Base-by-base conservation (phyloP, 2,888 invertebrate species). In the Amphipoea oculea region DNA sequence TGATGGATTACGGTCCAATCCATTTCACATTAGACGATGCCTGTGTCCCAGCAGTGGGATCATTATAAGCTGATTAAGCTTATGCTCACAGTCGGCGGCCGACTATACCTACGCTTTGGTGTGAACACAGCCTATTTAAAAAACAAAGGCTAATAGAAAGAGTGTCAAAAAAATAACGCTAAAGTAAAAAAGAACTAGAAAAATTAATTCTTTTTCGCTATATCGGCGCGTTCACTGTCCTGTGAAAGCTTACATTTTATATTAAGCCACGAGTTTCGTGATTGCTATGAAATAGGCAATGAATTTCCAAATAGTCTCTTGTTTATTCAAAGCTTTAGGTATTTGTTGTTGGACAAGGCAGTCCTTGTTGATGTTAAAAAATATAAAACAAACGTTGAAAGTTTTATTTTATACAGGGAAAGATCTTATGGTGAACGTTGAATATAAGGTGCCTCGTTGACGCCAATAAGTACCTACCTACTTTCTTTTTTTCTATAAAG, bases 211-310 rank as follows among this genome's bases (percentile, higher is more conserved):
- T 23, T 42, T 79, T 82, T 76, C 36, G 63, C 42, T 78, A 29
- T 23, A 51, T 7, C 36, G 11, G 60, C 11, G n/a, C 36, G 42
- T 14, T 82, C 36, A 57, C 11, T 60, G 66, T 48, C 77, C 77
- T 48, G 51, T 62, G 67, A n/a, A 48, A 80, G 17, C 67, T 40
- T 78, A 68, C 23, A 57, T 68, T 62, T 77, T 80, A 60, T 23
- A 81, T 63, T 12, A n/a, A 63, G 48, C 45, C 29, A 29, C 48
- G 45, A 63, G 45, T 48, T 80, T 83, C 20, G 54, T 57, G 62
- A 81, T 78, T 80, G 68, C 68, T 36, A 40, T 83, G 83, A 68
- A 68, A 78, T 57, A 63, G 45, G 68, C 77, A 63, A 80, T 80
- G 62, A 68, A 80, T 80, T 68, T 78, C 68, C 45, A 78, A 81